Evolutionary conservation across 2,113 vertebrate genomes (phyloP).

Genomic region (Rhinolophus ferrumequinum): DNA sequence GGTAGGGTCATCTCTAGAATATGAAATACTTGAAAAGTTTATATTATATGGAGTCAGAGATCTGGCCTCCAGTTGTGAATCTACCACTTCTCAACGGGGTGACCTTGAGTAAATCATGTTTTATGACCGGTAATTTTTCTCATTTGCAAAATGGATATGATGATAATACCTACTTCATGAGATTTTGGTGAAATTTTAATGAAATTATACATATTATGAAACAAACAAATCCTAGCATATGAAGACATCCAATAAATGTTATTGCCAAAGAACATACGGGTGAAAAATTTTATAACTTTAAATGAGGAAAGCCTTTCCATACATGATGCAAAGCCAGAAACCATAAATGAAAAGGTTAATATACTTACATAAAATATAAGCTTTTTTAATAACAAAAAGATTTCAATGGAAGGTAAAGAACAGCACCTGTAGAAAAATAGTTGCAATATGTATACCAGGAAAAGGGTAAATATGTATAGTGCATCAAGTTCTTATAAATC

Average conservation of each 20-base stretch:
- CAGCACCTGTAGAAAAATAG: neutral
- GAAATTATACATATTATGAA: neutral
- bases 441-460: neutral
- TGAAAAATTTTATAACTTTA: constrained; percentile 33
- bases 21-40: neutral
- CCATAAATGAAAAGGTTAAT: neutral
- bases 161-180: neutral
- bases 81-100: neutral
- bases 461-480: neutral
- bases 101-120: neutral
- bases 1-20: neutral
- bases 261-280: neutral
- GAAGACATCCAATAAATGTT: neutral
- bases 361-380: neutral
- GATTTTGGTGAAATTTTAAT: neutral
- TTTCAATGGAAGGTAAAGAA: neutral
- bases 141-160: neutral
- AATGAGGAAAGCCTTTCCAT: neutral
- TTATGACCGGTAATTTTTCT: neutral
- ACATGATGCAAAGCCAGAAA: neutral
- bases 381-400: constrained; percentile 12
- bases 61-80: neutral
- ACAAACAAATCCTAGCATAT: neutral
- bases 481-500: neutral
- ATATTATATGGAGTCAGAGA: neutral